Evolutionary conservation across 2,113 vertebrate genomes (phyloP), one percentile per base, ranked within the genome.

Genomic region (Tenebrosternarchus preto): DNA sequence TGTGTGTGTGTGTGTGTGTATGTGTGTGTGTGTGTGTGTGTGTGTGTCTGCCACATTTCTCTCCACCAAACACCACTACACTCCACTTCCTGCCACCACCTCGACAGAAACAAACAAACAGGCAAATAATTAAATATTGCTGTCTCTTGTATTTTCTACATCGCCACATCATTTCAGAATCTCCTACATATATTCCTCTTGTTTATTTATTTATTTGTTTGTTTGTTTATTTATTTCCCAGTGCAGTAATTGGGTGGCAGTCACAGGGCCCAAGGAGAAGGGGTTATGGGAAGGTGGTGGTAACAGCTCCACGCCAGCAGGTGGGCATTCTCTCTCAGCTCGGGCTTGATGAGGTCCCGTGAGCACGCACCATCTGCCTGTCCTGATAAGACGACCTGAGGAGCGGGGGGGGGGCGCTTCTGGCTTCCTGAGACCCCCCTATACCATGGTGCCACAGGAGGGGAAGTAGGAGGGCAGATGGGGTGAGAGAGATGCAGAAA

Each of bases 311-410:
- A 64, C 76, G 85, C 89, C 87, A 92, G 90, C 87, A 90, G 89
- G 90, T 88, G 87, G 88, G 87, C 82, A 50, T 67, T 66, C 87
- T 89, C 43, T 89, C 85, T 86, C 77, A 85, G 83, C 84, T 85
- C 67, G 78, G 84, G 83, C 86, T 87, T 92, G 92, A 93, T 92
- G 91, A 92, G 88, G 88, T 90, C 90, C 92, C 89, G 84, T 85
- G 90, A 91, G 91, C 87, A 75, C 82, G 67, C 76, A 83, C 87
- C 92, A 91, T 90, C 92, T 93, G 93, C 88, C 90, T 86, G 83
- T 82, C 87, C 86, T 83, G 92, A 93, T 94, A 93, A 93, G 90
- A 88, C 90, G 77, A 90, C 86, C 88, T 85, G 68, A 83, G 87
- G 87, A 46, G 64, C 25, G 29, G 20, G 16, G 53, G 36, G 17